These are phyloP conservation scores for Baccha elongata DNA, from an alignment of 2,888 invertebrate species.

Conservation along the genomic window DNA sequence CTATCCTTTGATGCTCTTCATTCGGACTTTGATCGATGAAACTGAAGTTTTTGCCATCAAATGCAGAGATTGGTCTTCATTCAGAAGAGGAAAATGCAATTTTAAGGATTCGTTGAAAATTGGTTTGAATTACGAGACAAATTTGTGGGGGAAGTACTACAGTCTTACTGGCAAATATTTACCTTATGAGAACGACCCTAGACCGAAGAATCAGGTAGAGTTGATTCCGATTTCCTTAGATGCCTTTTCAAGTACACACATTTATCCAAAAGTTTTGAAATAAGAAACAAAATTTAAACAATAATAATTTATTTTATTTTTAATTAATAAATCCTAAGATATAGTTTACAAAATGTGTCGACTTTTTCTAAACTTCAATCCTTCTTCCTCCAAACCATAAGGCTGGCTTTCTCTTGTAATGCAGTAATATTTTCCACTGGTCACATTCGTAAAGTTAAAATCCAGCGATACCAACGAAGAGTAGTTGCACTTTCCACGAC, in stretches of 20 bases:
- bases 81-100: conserved; percentile 47
- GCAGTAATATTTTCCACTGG: not conserved
- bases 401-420: not conserved
- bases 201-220: not conserved
- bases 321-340: too few relatives aligned
- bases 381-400: not conserved
- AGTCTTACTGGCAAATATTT: not conserved
- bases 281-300: not conserved
- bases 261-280: not conserved
- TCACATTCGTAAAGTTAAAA: not conserved
- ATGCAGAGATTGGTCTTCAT: conserved; percentile 40
- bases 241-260: not conserved
- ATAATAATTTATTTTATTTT: not conserved
- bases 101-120: not conserved
- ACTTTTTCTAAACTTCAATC: not conserved
- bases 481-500: not conserved
- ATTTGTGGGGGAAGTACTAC: not conserved
- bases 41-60: conserved; percentile 27
- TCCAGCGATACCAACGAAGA: not conserved
- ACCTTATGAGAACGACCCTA: conserved; percentile 67
- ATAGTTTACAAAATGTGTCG: not conserved
- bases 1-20: conserved; percentile 79
- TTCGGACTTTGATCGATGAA: conserved; percentile 76
- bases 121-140: not conserved
- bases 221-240: not conserved